Evolutionary conservation across 1,140 invertebrate genomes (phyloP).

Genomic region (Tetramorium alpestre): DNA sequence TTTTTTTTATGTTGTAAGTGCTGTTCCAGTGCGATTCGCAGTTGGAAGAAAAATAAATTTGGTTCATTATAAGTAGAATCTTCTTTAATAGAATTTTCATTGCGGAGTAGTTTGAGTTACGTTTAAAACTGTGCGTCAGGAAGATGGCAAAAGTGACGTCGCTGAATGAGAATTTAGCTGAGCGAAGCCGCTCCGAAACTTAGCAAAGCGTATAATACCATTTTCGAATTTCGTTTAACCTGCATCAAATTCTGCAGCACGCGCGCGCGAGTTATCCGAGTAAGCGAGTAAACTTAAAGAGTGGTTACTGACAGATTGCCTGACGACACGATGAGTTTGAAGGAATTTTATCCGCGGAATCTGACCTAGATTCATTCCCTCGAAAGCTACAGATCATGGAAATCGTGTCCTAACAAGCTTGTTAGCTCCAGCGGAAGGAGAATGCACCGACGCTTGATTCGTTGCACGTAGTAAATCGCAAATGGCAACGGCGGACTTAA

Average conservation of each 20-base stretch:
- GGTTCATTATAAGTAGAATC: background rate
- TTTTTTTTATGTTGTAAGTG: background rate
- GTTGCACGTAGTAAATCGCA: background rate
- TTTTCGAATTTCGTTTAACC: background rate
- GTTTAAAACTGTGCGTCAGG: background rate
- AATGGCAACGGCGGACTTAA: background rate
- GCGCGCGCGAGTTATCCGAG: background rate
- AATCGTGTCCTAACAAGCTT: constrained; percentile 48
- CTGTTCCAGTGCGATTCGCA: background rate
- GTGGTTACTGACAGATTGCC: background rate
- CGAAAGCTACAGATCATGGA: constrained; percentile 34
- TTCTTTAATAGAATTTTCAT: background rate
- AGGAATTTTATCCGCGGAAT: constrained; percentile 20
- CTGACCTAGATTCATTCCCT: constrained; percentile 30
- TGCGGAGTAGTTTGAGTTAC: background rate
- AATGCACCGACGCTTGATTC: background rate
- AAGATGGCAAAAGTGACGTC: background rate
- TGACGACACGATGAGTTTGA: constrained; percentile 5
- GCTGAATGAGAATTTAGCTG: background rate
- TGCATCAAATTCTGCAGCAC: background rate
- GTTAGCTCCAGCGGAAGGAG: constrained; percentile 18
- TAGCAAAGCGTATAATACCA: background rate
- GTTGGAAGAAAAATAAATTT: background rate
- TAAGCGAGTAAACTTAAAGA: constrained; percentile 21
- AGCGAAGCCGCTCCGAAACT: background rate